Percentiles rank a stretch among this genome's conserved stretches.
Evolutionary conservation across 2,888 invertebrate species (phyloP).

Genomic region (Pteria penguin): DNA sequence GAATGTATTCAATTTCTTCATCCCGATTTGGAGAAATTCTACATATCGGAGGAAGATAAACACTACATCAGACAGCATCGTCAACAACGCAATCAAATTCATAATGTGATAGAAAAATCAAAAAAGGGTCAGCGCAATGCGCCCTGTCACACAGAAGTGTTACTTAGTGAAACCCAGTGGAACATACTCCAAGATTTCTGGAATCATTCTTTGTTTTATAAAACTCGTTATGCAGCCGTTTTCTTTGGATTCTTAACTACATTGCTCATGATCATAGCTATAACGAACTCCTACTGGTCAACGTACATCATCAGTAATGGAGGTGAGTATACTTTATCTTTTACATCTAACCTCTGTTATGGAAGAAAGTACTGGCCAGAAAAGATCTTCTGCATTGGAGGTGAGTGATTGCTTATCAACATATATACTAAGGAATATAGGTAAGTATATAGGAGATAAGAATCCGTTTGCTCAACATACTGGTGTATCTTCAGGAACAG

Average conservation of each 20-base stretch:
- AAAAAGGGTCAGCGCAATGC: slow-evolving; percentile 56
- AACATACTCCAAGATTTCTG: slow-evolving; percentile 74
- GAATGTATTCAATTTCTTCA: slow-evolving; percentile 71
- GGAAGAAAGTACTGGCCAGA: no score
- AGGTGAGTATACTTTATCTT: slow-evolving; percentile 54
- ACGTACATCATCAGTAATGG: slow-evolving; percentile 47
- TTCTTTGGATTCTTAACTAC: slow-evolving; percentile 69
- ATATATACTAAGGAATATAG: no score
- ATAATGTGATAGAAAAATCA: slow-evolving; percentile 70
- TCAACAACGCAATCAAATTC: slow-evolving; percentile 68
- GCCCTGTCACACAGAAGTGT: slow-evolving; percentile 52
- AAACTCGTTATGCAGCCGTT: slow-evolving; percentile 70
- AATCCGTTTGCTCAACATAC: no score
- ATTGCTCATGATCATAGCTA: slow-evolving; percentile 62
- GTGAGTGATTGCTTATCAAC: no score
- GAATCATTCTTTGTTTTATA: slow-evolving; percentile 75
- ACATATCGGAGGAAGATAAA: slow-evolving; percentile 72
- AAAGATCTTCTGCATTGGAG: no score
- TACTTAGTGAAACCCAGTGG: slow-evolving; percentile 72
- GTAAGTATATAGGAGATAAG: no score
- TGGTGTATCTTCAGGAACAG: no score
- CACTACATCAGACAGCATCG: slow-evolving; percentile 69
- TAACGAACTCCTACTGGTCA: slow-evolving; percentile 66
- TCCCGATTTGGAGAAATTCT: slow-evolving; percentile 70
- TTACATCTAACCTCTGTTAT: no score